Base-by-base conservation (phyloP, 2,113 vertebrate genomes). In the Lampris incognitus region DNA sequence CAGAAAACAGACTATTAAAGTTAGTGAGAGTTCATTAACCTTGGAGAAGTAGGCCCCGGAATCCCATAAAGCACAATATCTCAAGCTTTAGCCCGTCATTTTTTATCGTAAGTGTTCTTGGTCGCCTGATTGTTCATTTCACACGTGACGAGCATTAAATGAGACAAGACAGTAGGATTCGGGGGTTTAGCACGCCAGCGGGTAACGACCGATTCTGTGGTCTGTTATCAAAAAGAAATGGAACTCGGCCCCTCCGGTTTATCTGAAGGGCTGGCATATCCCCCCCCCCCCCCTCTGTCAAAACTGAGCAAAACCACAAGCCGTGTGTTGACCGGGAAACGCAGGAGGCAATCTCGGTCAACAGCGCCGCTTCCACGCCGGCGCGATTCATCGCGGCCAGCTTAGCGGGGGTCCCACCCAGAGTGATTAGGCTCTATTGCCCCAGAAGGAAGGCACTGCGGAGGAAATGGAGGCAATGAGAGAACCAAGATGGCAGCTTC, bases 11-110 rank as follows among this genome's bases (percentile, higher is more conserved):
- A 87, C 87, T 82, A 89, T 90, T 87, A 90, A 87, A 92, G 87
- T 88, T 90, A 87, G 88, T 63, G 79, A 84, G 87, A 92, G 85
- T 91, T 92, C 88, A 90, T 90, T 93, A 92, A 90, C 90, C 88
- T 91, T 87, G 89, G 89, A 78, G 79, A 85, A 90, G 83, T 77
- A 70, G 78, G 82, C 69, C 76, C 76, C 13, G 77, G 80, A 24
- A 78, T 82, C 73, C 74, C 81, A 84, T 87, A 88, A 86, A 90
- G 84, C 6, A 4, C 75, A 81, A 86, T 85, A 89, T 87, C 85
- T 91, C 88, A 91, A 73, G 72, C 55, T 84, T 84, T 65, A 66
- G n/a, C 75, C 76, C 9, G 6, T 79, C 76, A 89, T 88, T 79
- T 88, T 90, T 88, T 81, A 87, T 81, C 72, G 66, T 79, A 83